Conservation (phyloP, 1,140 invertebrate genomes). For the Lanistes nyassanus region DNA sequence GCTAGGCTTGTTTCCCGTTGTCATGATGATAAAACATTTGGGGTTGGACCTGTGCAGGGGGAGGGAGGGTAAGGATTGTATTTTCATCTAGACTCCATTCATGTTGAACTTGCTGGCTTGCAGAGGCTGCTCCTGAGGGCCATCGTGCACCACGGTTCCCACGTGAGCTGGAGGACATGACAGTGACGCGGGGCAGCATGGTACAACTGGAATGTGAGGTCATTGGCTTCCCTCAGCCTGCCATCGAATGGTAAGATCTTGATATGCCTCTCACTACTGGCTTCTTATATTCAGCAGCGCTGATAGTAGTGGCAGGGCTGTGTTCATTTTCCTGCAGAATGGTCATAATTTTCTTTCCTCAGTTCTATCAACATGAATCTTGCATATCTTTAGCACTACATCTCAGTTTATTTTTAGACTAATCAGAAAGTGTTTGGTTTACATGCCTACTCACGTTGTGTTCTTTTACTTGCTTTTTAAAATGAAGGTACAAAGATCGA, state of each 20-base stretch:
- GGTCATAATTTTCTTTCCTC: no score
- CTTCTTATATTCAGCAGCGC: no score
- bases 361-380: no score
- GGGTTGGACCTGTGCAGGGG: neutral
- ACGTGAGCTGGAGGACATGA: constrained; percentile 52
- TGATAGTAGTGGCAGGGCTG: no score
- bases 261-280: no score
- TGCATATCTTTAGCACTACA: no score
- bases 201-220: constrained; percentile 57
- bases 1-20: neutral
- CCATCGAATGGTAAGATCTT: constrained; percentile 60
- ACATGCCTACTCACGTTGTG: neutral
- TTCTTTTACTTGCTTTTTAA: neutral
- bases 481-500: constrained; percentile 62
- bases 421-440: no score
- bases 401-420: no score
- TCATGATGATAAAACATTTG: no score
- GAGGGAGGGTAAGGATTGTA: neutral
- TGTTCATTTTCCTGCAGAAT: no score
- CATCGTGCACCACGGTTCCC: constrained; percentile 54
- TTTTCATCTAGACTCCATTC: neutral
- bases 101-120: constrained; percentile 6
- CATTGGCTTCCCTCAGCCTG: constrained; percentile 53
- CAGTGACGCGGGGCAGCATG: constrained; percentile 53
- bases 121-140: constrained; percentile 55